Percentiles rank a stretch among this genome's conserved stretches.
These are phyloP conservation scores for Anastrepha ludens DNA, from an alignment of 1,140 invertebrate genomes.

Conservation along the genomic window DNA sequence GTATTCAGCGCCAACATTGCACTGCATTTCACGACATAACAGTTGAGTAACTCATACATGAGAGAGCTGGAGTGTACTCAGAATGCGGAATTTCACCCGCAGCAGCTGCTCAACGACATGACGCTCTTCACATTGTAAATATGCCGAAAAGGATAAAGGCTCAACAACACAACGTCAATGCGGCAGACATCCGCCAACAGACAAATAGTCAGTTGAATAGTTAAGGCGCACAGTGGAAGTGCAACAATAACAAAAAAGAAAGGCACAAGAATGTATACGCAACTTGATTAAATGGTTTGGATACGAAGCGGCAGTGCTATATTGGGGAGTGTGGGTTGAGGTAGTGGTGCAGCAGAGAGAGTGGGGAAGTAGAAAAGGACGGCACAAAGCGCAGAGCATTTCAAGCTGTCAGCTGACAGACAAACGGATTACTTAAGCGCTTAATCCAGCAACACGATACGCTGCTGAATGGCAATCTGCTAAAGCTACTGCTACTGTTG, in stretches of 20 bases:
- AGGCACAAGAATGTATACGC: constrained; percentile 19
- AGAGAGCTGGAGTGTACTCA: neutral
- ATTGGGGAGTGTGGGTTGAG: neutral
- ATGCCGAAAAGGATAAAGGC: constrained; percentile 12
- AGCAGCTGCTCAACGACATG: neutral
- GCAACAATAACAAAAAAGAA: neutral
- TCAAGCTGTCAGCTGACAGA: constrained; percentile 36
- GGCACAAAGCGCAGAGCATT: neutral
- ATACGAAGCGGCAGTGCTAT: neutral
- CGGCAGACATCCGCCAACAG: neutral
- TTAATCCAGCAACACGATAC: constrained; percentile 9
- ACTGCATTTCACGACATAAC: neutral
- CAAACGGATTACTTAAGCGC: constrained; percentile 45
- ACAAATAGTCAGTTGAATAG: constrained; percentile 12
- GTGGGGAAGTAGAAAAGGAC: neutral
- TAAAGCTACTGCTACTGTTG: constrained; percentile 18
- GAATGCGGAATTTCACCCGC: neutral
- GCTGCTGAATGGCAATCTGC: constrained; percentile 5
- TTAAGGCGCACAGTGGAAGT: neutral
- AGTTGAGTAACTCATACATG: neutral
- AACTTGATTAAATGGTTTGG: constrained; percentile 41
- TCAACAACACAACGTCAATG: neutral
- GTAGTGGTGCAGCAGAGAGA: neutral
- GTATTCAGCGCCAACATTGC: neutral
- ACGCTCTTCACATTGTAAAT: constrained; percentile 34